phyloP scores from a whole-genome alignment of 2,888 invertebrate species.

The Lithophane leautieri region DNA sequence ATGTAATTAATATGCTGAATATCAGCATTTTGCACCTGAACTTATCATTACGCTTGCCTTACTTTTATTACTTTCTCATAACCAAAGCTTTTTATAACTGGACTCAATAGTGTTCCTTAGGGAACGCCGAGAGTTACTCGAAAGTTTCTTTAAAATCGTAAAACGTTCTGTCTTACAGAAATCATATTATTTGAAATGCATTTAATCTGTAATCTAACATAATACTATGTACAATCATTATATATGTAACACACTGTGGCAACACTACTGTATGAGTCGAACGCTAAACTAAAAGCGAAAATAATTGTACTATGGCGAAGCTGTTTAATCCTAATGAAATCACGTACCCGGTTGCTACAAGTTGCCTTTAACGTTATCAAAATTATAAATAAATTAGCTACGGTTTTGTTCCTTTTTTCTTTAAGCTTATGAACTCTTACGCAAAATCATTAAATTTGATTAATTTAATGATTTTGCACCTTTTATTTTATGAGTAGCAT shows the following conservation, averaged over 20 bases:
- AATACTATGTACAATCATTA: not conserved
- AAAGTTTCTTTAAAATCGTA: not conserved
- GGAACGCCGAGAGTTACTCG: not conserved
- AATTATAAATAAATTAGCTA: conserved; percentile 25
- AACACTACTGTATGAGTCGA: conserved; percentile 3
- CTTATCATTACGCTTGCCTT: not conserved
- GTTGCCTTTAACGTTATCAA: conserved; percentile 10
- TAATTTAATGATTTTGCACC: not conserved
- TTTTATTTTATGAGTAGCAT: not conserved
- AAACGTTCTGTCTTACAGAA: fast-evolving
- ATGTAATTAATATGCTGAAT: fast-evolving
- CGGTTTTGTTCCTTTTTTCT: conserved; percentile 6
- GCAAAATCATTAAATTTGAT: not conserved
- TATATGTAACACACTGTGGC: not conserved
- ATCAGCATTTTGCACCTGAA: not conserved
- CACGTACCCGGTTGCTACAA: conserved; percentile 20
- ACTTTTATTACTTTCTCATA: not conserved
- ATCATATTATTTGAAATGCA: not conserved
- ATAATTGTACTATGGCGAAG: conserved; percentile 2
- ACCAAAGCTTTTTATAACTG: not conserved
- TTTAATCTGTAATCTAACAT: not conserved
- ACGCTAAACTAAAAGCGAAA: conserved; percentile 30
- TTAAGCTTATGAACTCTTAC: not conserved
- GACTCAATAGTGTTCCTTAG: conserved; percentile 1
- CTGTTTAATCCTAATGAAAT: conserved; percentile 36